Conservation (phyloP, 2,888 invertebrate species). For the Parnassius apollo region DNA sequence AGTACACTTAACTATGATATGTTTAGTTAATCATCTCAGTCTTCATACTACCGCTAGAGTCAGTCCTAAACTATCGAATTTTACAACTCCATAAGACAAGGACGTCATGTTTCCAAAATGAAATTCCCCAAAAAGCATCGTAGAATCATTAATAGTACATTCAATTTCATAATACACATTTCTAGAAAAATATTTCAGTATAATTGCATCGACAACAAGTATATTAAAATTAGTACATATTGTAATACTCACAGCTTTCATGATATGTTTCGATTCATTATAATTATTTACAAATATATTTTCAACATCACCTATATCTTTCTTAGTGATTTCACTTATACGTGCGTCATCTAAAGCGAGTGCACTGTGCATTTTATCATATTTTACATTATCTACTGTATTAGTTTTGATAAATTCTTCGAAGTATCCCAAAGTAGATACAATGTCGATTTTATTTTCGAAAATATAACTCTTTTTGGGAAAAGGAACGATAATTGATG, state of each 20-base stretch:
- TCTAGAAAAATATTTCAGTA: conserved; percentile 81
- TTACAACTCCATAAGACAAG: conserved; percentile 78
- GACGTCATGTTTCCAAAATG: conserved; percentile 76
- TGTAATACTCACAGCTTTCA: conserved; percentile 80
- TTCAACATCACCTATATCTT: conserved; percentile 57
- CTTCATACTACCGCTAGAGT: conserved; percentile 78
- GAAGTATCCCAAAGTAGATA: conserved; percentile 69
- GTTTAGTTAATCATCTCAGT: conserved; percentile 76
- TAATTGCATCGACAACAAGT: conserved; percentile 75
- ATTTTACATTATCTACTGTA: conserved; percentile 59
- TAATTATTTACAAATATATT: conserved; percentile 62
- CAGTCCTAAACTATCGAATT: conserved; percentile 78
- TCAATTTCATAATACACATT: conserved; percentile 75
- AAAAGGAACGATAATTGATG: conserved; percentile 56
- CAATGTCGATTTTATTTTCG: conserved; percentile 49
- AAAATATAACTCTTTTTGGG: conserved; percentile 62
- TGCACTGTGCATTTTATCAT: conserved; percentile 59
- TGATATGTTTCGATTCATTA: conserved; percentile 77
- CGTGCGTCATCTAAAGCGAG: conserved; percentile 74
- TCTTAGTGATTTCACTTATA: conserved; percentile 54
- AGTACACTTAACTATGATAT: conserved; percentile 76
- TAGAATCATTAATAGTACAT: conserved; percentile 64
- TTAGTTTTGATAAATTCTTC: conserved; percentile 64
- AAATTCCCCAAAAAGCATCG: conserved; percentile 73
- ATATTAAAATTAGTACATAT: conserved; percentile 76